Conservation (phyloP, 1,140 invertebrate genomes). For the Sminthurinus signatus region DNA sequence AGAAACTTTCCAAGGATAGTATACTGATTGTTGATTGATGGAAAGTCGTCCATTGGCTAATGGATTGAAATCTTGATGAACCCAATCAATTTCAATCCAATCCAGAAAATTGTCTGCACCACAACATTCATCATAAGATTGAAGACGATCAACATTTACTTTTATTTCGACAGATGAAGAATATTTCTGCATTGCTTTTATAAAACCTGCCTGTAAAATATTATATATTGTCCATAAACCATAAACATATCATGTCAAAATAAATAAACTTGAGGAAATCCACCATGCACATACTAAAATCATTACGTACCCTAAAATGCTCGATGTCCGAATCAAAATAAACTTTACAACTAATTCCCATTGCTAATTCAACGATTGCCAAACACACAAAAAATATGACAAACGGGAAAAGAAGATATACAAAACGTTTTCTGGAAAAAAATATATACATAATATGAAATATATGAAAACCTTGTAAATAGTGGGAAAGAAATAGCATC, state of each 20-base stretch:
- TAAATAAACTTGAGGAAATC: neutral
- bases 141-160: neutral
- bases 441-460: neutral
- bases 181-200: neutral
- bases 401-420: neutral
- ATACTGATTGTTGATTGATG: neutral
- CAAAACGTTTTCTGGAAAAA: neutral
- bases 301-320: neutral
- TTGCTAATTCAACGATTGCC: neutral
- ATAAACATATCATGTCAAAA: neutral
- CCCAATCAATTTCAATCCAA: constrained; percentile 2
- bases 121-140: constrained; percentile 1
- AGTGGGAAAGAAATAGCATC: too few species aligned
- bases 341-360: neutral
- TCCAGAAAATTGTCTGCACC: constrained; percentile 3
- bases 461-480: neutral
- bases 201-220: neutral
- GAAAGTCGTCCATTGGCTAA: neutral
- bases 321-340: neutral
- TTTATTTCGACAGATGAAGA: neutral
- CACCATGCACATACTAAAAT: neutral
- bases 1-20: constrained; percentile 1
- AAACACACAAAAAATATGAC: neutral
- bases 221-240: neutral
- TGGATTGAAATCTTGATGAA: neutral